Evolutionary conservation across 2,113 vertebrate species (phyloP).

Genomic region (Phylloscopus whistleri): DNA sequence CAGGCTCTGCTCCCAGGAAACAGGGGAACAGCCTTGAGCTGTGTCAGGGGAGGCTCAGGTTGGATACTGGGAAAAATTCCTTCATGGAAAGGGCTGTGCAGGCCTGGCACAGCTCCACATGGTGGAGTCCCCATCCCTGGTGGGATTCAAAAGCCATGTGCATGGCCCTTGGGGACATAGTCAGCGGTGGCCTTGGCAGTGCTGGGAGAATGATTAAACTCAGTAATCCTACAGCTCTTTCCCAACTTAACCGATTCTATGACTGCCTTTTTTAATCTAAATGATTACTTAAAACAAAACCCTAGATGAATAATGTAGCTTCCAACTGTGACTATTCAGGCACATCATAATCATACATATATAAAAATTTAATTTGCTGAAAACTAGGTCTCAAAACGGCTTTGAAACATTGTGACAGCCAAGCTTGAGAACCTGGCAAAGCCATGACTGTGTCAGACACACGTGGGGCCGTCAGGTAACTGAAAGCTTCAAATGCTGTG

Average conservation of each 20-base stretch:
- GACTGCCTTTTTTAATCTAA: neutral
- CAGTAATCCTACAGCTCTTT: neutral
- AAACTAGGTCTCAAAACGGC: neutral
- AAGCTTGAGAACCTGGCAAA: neutral
- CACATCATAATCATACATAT: neutral
- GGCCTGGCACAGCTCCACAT: neutral
- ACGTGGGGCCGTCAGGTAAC: neutral
- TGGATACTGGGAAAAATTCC: neutral
- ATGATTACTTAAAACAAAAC: neutral
- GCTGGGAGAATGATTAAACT: neutral
- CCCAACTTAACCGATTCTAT: neutral
- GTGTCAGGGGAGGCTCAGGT: accelerated
- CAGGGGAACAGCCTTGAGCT: neutral
- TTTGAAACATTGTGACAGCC: neutral
- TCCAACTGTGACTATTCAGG: neutral
- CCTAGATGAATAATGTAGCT: neutral
- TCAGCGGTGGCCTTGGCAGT: neutral
- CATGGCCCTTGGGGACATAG: neutral
- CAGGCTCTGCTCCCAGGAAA: neutral
- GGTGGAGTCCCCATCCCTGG: neutral
- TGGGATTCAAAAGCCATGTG: neutral
- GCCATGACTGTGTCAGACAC: accelerated
- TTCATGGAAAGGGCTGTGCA: neutral
- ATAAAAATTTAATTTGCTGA: neutral
- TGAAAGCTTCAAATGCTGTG: neutral